phyloP scores from a whole-genome alignment of 2,113 vertebrate species.

The Corythornis cristatus region DNA sequence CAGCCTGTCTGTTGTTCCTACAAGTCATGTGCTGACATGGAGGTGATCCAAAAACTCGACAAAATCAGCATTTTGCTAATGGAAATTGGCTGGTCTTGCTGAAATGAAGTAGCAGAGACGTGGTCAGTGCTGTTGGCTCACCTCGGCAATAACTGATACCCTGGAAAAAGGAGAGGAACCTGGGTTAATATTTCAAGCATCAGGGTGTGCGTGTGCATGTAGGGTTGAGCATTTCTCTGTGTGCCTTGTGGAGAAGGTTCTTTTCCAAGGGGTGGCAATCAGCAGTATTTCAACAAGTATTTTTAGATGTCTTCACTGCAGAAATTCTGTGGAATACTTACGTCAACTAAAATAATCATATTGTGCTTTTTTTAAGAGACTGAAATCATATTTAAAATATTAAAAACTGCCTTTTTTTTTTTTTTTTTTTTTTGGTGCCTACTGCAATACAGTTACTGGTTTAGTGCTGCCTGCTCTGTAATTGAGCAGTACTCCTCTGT shows the following conservation, averaged over 20 bases:
- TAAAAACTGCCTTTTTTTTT: neutral
- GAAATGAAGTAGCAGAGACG: neutral
- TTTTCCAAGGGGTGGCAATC: neutral
- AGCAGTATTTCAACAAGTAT: slow-evolving; percentile 13
- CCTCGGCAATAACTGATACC: neutral
- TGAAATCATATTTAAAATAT: neutral
- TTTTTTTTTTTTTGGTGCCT: neutral
- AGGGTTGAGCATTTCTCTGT: neutral
- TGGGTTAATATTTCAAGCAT: neutral
- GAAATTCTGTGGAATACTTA: neutral
- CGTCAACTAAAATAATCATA: neutral
- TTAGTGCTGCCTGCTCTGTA: neutral
- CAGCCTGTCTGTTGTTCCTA: neutral
- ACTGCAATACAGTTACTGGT: neutral
- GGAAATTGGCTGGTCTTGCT: neutral
- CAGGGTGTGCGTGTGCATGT: fast-evolving
- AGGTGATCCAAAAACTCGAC: neutral
- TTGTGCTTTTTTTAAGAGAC: neutral
- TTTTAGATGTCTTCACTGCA: neutral
- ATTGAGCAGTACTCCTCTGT: neutral
- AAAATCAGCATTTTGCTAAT: slow-evolving; percentile 31
- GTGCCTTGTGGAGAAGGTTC: neutral
- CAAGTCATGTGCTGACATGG: neutral
- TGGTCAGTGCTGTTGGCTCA: neutral
- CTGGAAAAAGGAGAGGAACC: neutral